phyloP scores from a whole-genome alignment of 2,797 vertebrate genomes.

The Falco concolor region DNA sequence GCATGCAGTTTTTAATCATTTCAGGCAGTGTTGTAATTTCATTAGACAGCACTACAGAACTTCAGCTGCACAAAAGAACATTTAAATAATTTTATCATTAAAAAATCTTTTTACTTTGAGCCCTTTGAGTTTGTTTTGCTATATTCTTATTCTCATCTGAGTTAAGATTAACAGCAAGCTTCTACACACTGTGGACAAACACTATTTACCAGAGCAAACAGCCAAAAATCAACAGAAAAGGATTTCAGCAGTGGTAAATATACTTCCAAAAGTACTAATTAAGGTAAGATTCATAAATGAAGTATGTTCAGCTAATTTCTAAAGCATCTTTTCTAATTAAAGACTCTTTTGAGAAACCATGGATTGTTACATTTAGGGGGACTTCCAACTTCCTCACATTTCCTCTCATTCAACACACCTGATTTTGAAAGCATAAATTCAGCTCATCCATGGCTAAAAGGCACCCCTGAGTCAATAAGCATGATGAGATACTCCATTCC shows the following conservation, averaged over 20 bases:
- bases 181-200: background rate
- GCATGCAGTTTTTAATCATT: slow-evolving; percentile 64
- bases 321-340: background rate
- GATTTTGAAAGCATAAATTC: background rate
- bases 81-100: slow-evolving; percentile 20
- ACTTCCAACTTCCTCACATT: background rate
- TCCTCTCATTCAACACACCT: background rate
- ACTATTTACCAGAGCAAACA: background rate
- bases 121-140: background rate
- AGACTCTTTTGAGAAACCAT: background rate
- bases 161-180: background rate
- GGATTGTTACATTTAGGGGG: background rate
- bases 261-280: background rate
- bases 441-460: background rate
- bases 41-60: background rate
- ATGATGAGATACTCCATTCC: background rate
- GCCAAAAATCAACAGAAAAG: background rate
- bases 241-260: background rate
- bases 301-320: background rate
- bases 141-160: background rate
- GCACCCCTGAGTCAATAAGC: background rate
- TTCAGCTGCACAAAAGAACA: background rate
- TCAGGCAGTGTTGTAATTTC: slow-evolving; percentile 36
- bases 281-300: background rate
- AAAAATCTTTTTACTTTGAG: slow-evolving; percentile 1